These are phyloP conservation scores for Tragelaphus scriptus DNA, from an alignment of 2,113 vertebrate species.

Conservation along the genomic window DNA sequence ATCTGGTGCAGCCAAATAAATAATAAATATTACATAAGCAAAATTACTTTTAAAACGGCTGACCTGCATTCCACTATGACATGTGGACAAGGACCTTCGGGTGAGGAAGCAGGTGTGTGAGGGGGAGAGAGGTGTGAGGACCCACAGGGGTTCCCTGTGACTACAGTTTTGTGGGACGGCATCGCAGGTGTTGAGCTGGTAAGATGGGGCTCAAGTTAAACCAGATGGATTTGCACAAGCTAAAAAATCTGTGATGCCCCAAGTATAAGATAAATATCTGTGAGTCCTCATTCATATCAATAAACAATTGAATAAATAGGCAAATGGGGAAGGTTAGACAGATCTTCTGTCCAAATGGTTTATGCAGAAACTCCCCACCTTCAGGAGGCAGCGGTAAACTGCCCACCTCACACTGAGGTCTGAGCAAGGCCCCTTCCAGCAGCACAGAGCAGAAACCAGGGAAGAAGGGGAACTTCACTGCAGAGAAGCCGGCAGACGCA, in stretches of 20 bases:
- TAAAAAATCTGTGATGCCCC: background rate
- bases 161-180: background rate
- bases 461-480: background rate
- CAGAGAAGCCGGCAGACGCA: background rate
- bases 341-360: background rate
- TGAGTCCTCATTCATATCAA: background rate
- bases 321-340: background rate
- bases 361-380: background rate
- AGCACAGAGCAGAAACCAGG: background rate
- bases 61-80: background rate
- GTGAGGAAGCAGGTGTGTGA: too few relatives aligned
- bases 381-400: fast-evolving
- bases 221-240: background rate
- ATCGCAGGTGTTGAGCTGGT: background rate
- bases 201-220: background rate
- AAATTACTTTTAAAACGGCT: background rate
- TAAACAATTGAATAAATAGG: background rate
- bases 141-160: background rate
- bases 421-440: background rate
- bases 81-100: background rate
- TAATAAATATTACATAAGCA: background rate
- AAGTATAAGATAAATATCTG: background rate
- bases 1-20: background rate
- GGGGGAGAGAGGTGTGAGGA: background rate
- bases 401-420: background rate